Evolutionary conservation across 2,888 invertebrate genomes (phyloP).

Genomic region (Stenodema calcarata): DNA sequence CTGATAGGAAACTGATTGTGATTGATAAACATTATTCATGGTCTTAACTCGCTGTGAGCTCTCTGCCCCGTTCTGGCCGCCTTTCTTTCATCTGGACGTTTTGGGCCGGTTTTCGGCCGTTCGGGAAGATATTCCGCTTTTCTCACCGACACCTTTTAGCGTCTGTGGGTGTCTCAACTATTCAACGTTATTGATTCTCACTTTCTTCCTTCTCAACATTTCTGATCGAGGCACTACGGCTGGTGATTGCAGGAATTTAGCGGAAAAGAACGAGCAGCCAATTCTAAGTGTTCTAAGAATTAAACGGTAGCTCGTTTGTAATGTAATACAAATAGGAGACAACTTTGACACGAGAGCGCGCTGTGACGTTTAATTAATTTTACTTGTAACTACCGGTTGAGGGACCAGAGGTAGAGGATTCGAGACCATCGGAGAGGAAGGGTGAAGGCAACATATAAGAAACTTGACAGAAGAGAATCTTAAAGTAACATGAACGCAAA

Average conservation of each 20-base stretch:
- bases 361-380: conserved; percentile 47
- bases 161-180: too few relatives aligned
- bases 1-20: too few relatives aligned
- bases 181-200: too few relatives aligned
- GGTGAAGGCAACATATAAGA: conserved; percentile 45
- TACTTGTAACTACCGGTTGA: conserved; percentile 35
- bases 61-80: too few relatives aligned
- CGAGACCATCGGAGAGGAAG: conserved; percentile 12
- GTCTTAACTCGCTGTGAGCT: too few relatives aligned
- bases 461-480: conserved; percentile 49
- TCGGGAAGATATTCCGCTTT: too few relatives aligned
- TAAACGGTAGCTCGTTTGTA: conserved; percentile 45
- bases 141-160: too few relatives aligned
- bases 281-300: background rate
- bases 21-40: too few relatives aligned
- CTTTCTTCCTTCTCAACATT: too few relatives aligned
- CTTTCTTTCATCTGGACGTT: too few relatives aligned
- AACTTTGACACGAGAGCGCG: conserved; percentile 54
- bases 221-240: too few relatives aligned
- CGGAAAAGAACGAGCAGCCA: background rate
- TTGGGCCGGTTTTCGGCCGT: too few relatives aligned
- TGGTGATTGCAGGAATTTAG: background rate
- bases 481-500: conserved; percentile 45
- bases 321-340: conserved; percentile 54
- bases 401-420: background rate